A percentile compares a stretch with the other conserved stretches of the same genome.
Evolutionary conservation across 2,113 vertebrate genomes (phyloP).

Genomic region (Erinaceus europaeus): DNA sequence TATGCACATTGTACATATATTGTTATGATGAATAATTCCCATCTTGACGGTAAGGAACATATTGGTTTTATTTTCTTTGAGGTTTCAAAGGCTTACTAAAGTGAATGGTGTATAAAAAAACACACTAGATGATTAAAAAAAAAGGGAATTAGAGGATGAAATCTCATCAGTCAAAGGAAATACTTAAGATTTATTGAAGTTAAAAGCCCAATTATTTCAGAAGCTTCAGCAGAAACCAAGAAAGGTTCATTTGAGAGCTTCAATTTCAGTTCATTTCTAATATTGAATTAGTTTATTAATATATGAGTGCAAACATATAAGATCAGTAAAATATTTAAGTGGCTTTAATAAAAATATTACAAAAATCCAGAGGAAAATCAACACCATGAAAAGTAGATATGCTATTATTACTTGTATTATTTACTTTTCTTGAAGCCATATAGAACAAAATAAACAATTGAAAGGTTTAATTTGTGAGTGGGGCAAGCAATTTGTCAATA

Average conservation of each 20-base stretch:
- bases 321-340: no score
- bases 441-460: neutral
- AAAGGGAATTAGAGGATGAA: neutral
- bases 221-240: no score
- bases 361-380: conserved; percentile 17
- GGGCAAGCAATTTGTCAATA: neutral
- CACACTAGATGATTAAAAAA: neutral
- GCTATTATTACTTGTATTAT: neutral
- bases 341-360: no score
- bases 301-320: no score
- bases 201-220: no score
- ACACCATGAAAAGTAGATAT: neutral
- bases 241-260: no score
- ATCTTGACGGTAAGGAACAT: neutral
- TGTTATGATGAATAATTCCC: neutral
- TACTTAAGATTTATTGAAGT: neutral
- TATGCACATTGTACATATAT: neutral
- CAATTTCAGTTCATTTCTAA: no score
- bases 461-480: neutral
- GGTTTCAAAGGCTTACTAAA: neutral
- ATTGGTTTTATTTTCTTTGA: neutral
- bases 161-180: neutral
- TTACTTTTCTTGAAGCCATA: neutral
- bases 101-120: neutral
- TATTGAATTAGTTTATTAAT: no score